Conservation (phyloP, 37 sponge, comb jelly and placozoan genomes). For the Cladorhizidae sp. region DNA sequence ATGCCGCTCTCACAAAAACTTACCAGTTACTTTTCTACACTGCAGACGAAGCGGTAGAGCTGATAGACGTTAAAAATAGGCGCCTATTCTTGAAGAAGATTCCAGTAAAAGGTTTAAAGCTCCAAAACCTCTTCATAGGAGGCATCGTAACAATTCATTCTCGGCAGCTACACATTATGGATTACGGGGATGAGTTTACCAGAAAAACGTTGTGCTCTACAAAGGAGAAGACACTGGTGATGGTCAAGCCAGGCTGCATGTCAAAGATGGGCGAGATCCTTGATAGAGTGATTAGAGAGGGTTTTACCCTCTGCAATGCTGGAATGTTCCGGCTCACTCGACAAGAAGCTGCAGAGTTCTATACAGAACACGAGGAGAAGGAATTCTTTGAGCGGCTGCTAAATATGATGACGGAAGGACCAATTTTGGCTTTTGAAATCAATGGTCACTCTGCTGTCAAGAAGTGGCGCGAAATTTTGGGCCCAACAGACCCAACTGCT, state of each 20-base stretch:
- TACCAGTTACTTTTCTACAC: constrained; percentile 90
- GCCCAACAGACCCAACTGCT: constrained; percentile 78
- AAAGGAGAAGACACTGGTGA: constrained; percentile 83
- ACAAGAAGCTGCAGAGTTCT: constrained; percentile 85
- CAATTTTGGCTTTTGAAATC: constrained; percentile 83
- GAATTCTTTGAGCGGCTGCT: constrained; percentile 65
- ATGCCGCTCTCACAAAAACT: constrained; percentile 84
- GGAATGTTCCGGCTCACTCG: constrained; percentile 75
- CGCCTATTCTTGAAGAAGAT: constrained; percentile 88
- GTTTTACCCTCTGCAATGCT: constrained; percentile 77
- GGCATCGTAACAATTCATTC: constrained; percentile 87
- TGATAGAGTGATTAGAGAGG: constrained; percentile 37
- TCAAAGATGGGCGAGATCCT: constrained; percentile 79
- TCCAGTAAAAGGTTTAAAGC: constrained; percentile 48
- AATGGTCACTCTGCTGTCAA: constrained; percentile 72
- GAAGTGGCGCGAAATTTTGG: constrained; percentile 68
- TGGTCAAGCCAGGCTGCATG: constrained; percentile 88
- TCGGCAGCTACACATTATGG: constrained; percentile 85
- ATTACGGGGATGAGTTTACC: constrained; percentile 92
- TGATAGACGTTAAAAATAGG: constrained; percentile 90
- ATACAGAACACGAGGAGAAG: constrained; percentile 73
- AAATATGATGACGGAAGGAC: constrained; percentile 77
- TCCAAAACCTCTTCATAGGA: constrained; percentile 84
- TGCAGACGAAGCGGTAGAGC: constrained; percentile 81
- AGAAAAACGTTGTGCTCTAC: constrained; percentile 58